Conservation (phyloP, 2,888 invertebrate genomes). For the Eutolmus rufibarbis region DNA sequence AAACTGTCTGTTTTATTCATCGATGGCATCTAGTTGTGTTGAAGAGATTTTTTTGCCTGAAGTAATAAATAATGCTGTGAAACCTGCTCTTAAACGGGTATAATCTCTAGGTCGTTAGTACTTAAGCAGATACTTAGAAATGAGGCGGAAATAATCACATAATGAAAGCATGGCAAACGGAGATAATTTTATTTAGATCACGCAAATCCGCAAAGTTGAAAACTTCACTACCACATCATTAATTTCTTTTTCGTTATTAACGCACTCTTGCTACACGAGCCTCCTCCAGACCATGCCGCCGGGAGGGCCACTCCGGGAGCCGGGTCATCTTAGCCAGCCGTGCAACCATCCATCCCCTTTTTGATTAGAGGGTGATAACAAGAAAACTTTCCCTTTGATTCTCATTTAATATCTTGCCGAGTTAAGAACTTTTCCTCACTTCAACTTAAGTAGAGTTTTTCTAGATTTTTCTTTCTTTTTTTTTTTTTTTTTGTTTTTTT, state of each 20-base stretch:
- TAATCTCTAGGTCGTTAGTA: background rate
- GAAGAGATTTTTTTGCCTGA: background rate
- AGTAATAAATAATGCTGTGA: background rate
- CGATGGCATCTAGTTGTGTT: background rate
- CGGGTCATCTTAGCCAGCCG: background rate
- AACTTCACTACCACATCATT: slow-evolving; percentile 44
- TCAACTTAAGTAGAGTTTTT: slow-evolving; percentile 38
- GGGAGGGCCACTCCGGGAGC: background rate
- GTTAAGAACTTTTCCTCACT: slow-evolving; percentile 41
- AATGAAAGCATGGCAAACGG: background rate
- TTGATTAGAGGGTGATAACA: slow-evolving; percentile 42
- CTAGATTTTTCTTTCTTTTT: background rate
- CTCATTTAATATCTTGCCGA: slow-evolving; percentile 43
- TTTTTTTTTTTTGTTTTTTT: slow-evolving; percentile 15
- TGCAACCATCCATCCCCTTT: slow-evolving; percentile 11
- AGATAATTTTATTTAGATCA: slow-evolving; percentile 32
- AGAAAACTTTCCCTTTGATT: slow-evolving; percentile 44
- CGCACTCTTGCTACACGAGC: slow-evolving; percentile 24
- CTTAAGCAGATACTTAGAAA: background rate
- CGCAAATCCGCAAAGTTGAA: slow-evolving; percentile 26
- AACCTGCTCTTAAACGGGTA: background rate
- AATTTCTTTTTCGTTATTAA: slow-evolving; percentile 42
- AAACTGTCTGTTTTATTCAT: too few species aligned
- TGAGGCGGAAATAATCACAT: background rate
- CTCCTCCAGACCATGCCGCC: background rate